Conservation (phyloP, 2,888 invertebrate species). For the Phragmatobia fuliginosa region DNA sequence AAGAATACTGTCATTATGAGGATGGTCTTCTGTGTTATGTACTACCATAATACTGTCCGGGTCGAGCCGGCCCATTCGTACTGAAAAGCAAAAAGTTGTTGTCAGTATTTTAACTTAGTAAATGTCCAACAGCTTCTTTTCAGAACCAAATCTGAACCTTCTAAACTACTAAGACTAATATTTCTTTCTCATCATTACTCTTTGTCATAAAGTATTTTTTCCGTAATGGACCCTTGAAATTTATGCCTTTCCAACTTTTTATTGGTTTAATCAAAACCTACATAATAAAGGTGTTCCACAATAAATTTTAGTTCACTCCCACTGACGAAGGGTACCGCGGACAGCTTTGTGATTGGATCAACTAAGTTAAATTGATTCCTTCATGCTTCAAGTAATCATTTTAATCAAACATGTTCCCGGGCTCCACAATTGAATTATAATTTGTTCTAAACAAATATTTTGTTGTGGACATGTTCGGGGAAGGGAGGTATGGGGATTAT, state of each 20-base stretch:
- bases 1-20: no score
- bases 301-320: neutral
- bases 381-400: slow-evolving; percentile 10
- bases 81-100: no score
- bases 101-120: no score
- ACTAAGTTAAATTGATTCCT: slow-evolving; percentile 13
- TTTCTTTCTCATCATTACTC: slow-evolving; percentile 5
- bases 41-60: no score
- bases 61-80: no score
- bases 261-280: slow-evolving; percentile 5
- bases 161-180: neutral
- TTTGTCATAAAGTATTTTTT: neutral
- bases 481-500: neutral
- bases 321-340: slow-evolving; percentile 5
- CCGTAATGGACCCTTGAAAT: neutral
- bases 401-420: slow-evolving; percentile 11
- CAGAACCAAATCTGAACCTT: neutral
- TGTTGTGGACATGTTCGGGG: neutral
- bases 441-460: slow-evolving; percentile 11
- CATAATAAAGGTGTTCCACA: neutral
- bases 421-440: slow-evolving; percentile 9
- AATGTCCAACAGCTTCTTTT: no score
- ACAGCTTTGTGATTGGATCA: slow-evolving; percentile 12
- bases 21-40: no score
- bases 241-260: slow-evolving; percentile 9